Evolutionary conservation across 2,888 invertebrate genomes (phyloP).

Genomic region (Syrista parreyssii): DNA sequence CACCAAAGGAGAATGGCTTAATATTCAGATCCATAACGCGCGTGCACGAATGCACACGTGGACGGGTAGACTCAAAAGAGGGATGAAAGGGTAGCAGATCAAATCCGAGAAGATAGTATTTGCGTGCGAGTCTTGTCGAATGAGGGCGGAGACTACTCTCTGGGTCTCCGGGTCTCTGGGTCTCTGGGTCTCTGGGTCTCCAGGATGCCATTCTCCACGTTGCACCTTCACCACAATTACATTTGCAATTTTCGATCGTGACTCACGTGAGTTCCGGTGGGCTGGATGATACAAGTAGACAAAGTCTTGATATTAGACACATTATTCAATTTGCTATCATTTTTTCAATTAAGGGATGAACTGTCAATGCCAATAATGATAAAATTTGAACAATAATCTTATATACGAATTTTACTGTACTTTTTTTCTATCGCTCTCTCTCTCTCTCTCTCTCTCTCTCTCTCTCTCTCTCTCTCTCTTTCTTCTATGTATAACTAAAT

Average conservation of each 20-base stretch:
- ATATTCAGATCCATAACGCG: not conserved
- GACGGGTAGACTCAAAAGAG: not conserved
- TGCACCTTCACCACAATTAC: not conserved
- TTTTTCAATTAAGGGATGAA: not conserved
- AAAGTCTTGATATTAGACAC: not conserved
- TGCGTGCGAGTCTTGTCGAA: not conserved
- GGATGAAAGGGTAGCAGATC: not conserved
- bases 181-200: not conserved
- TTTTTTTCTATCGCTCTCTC: slow-evolving; percentile 5
- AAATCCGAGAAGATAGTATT: not conserved
- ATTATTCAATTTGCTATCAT: not conserved
- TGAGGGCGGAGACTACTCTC: not conserved
- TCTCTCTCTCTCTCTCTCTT: slow-evolving; percentile 10
- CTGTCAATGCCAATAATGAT: not conserved
- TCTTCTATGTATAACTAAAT: not conserved
- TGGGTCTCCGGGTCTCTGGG: not conserved
- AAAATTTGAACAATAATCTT: not conserved
- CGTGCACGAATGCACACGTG: not conserved
- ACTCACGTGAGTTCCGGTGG: not conserved
- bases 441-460: slow-evolving; percentile 11
- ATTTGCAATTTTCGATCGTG: not conserved
- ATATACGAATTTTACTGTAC: slow-evolving; percentile 1
- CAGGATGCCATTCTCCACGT: not conserved
- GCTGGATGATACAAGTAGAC: not conserved
- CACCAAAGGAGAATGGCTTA: not conserved